These are phyloP conservation scores for Trichomycterus rosablanca DNA, from an alignment of 2,113 vertebrate species.

Conservation along the genomic window DNA sequence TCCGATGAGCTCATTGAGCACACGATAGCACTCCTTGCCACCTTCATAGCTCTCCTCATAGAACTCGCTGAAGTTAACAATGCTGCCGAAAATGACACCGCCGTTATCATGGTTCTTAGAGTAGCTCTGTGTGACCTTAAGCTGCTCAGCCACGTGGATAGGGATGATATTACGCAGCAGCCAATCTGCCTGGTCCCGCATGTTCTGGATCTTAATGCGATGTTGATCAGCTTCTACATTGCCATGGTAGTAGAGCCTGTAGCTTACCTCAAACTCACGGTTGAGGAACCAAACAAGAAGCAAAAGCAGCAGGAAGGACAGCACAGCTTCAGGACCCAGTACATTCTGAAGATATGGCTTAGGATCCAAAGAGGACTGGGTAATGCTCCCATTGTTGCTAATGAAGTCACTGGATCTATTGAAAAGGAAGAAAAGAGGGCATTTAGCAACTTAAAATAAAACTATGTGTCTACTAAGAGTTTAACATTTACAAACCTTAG, in stretches of 20 bases:
- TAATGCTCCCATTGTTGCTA: slow-evolving; percentile 4
- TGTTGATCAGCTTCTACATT: slow-evolving; percentile 93
- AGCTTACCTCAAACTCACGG: slow-evolving; percentile 94
- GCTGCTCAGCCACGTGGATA: slow-evolving; percentile 92
- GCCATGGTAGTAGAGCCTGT: slow-evolving; percentile 96
- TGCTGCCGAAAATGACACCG: slow-evolving; percentile 94
- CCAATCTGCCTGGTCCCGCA: slow-evolving; percentile 96
- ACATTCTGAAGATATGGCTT: slow-evolving; percentile 60
- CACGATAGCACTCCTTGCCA: slow-evolving; percentile 94
- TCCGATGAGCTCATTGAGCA: slow-evolving; percentile 93
- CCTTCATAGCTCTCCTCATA: slow-evolving; percentile 98
- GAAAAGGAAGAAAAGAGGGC: neutral
- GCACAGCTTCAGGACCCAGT: slow-evolving; percentile 76
- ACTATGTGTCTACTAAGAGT: no score
- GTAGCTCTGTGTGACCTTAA: slow-evolving; percentile 96
- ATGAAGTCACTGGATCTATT: slow-evolving; percentile 47
- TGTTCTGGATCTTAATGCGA: slow-evolving; percentile 92
- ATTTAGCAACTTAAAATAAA: no score
- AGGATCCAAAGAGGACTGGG: neutral
- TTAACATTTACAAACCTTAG: no score
- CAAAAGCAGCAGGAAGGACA: slow-evolving; percentile 86
- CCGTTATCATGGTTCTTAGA: slow-evolving; percentile 96
- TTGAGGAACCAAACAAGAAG: slow-evolving; percentile 97
- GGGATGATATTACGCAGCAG: slow-evolving; percentile 95
- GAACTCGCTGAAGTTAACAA: slow-evolving; percentile 98